Evolutionary conservation across 1,140 invertebrate genomes (phyloP).

Genomic region (Belonocnema kinseyi): DNA sequence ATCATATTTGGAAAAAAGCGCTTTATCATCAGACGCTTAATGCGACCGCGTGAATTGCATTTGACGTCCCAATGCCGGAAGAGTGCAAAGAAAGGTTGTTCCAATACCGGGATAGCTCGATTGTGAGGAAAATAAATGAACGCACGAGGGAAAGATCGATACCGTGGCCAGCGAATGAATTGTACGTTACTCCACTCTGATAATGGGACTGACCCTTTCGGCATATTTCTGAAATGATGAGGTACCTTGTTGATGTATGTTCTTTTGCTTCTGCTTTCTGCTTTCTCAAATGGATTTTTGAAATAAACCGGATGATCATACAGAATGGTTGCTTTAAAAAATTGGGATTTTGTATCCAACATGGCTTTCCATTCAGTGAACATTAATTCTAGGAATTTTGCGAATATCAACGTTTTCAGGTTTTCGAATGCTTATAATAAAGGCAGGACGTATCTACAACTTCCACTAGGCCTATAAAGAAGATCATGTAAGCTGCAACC

Average conservation of each 20-base stretch:
- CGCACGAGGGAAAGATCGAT: constrained; percentile 2
- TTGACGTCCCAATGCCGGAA: constrained; percentile 18
- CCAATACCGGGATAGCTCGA: not conserved
- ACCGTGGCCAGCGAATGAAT: not conserved
- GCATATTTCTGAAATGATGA: constrained; percentile 15
- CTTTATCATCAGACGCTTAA: constrained; percentile 18
- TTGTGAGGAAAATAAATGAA: constrained; percentile 22
- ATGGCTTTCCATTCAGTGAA: not conserved
- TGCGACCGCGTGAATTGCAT: constrained; percentile 10
- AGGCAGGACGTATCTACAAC: too few relatives aligned
- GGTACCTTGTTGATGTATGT: not conserved
- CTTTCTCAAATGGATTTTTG: constrained; percentile 8
- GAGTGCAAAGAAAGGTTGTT: constrained; percentile 5
- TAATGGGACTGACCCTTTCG: constrained; percentile 4
- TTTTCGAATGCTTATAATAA: too few relatives aligned
- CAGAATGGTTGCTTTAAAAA: not conserved
- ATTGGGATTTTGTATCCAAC: not conserved
- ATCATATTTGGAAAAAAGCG: not conserved
- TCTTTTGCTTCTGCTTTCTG: not conserved
- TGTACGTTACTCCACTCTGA: constrained; percentile 10
- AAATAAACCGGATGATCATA: not conserved
- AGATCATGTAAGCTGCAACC: too few relatives aligned
- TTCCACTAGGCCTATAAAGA: too few relatives aligned
- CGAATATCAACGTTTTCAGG: too few relatives aligned
- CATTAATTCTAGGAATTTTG: too few relatives aligned